Conservation (phyloP, 2,797 vertebrate genomes). For the Emys orbicularis region DNA sequence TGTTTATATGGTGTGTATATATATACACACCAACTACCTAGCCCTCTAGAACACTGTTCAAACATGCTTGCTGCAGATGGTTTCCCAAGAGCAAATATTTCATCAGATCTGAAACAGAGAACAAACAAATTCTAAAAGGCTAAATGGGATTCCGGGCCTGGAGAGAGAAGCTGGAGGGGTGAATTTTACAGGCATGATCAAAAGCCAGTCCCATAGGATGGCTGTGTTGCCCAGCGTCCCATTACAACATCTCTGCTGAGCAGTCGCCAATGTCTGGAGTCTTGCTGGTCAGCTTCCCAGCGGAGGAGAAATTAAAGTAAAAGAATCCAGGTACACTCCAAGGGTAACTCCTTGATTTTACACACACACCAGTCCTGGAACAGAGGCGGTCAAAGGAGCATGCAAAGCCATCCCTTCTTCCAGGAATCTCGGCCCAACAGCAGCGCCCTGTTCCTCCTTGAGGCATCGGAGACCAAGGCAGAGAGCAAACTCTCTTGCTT, state of each 20-base stretch:
- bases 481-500: background rate
- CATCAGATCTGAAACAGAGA: accelerated
- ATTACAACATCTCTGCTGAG: background rate
- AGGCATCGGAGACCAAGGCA: background rate
- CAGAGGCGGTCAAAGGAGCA: background rate
- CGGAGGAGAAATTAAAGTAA: background rate
- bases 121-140: background rate
- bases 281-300: background rate
- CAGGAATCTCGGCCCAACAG: background rate
- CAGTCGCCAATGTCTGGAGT: background rate
- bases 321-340: background rate
- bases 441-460: background rate
- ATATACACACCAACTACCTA: conserved; percentile 11
- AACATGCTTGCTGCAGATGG: background rate
- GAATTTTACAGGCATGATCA: background rate
- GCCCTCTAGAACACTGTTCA: conserved; percentile 22
- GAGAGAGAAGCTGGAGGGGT: background rate
- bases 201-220: background rate
- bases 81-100: conserved; percentile 54
- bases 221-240: background rate
- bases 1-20: no score
- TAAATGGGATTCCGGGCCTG: background rate
- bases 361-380: background rate
- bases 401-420: background rate
- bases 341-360: background rate